These are phyloP conservation scores for Dolomedes plantarius DNA, from an alignment of 2,888 invertebrate species.

Conservation along the genomic window DNA sequence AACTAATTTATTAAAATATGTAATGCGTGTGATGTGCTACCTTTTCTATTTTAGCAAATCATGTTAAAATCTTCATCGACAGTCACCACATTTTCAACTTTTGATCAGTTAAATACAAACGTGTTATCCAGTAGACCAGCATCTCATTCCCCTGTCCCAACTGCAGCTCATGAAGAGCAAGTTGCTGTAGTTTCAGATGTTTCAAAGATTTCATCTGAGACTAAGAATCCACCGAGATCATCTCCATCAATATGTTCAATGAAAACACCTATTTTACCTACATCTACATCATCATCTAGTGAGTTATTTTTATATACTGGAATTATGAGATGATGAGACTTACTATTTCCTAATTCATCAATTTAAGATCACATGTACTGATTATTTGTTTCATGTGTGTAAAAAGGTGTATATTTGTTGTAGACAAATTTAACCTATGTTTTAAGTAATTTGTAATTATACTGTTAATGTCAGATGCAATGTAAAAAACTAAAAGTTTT, in stretches of 20 bases:
- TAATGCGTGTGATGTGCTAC: too few species aligned
- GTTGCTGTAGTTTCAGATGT: conserved; percentile 21
- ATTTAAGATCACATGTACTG: too few species aligned
- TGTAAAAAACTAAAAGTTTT: too few species aligned
- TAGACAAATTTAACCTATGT: too few species aligned
- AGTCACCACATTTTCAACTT: conserved; percentile 57
- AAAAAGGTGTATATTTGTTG: too few species aligned
- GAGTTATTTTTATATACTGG: neutral
- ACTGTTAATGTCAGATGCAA: too few species aligned
- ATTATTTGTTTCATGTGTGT: too few species aligned
- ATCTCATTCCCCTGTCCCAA: conserved; percentile 17
- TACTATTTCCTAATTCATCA: too few species aligned
- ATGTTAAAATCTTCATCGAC: conserved; percentile 47
- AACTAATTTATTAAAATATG: too few species aligned
- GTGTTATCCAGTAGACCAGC: conserved; percentile 31
- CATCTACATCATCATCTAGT: conserved; percentile 28
- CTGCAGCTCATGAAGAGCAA: conserved; percentile 39
- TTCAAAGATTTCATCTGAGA: conserved; percentile 21
- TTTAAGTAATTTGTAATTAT: too few species aligned
- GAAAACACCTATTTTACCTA: conserved; percentile 20
- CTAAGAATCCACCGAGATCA: conserved; percentile 38
- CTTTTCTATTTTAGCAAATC: conserved; percentile 17
- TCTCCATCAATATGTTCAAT: conserved; percentile 7
- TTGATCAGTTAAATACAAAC: conserved; percentile 50
- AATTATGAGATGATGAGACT: too few species aligned